Percentiles rank a stretch among this genome's conserved stretches.
Conservation (phyloP, 2,113 vertebrate genomes). For the Pipa parva region DNA sequence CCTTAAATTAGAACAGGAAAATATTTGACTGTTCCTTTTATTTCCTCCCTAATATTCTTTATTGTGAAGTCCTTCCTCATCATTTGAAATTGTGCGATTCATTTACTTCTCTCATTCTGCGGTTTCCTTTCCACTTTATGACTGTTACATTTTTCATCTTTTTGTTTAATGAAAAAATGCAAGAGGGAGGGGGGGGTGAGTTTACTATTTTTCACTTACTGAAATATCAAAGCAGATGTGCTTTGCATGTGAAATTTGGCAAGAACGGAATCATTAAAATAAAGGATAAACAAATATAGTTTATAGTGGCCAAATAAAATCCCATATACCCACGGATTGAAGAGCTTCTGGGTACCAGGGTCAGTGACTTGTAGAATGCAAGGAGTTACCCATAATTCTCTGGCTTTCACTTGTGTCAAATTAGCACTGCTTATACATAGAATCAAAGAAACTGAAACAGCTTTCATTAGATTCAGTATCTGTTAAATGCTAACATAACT, state of each 20-base stretch:
- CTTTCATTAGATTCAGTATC: no score
- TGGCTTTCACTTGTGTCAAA: constrained; percentile 14
- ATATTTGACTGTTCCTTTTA: constrained; percentile 31
- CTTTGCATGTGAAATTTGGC: constrained; percentile 18
- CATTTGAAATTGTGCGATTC: constrained; percentile 25
- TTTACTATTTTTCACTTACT: constrained; percentile 7
- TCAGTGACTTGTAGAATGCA: not conserved
- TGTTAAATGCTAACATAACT: no score
- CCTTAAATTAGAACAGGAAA: constrained; percentile 23
- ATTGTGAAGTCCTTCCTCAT: constrained; percentile 4
- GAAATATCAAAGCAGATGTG: constrained; percentile 37
- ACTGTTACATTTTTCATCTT: not conserved
- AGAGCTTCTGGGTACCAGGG: not conserved
- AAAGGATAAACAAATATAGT: constrained; percentile 21
- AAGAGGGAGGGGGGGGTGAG: not conserved
- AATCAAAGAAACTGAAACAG: not conserved
- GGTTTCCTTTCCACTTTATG: constrained; percentile 33
- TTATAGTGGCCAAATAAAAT: not conserved
- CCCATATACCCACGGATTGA: not conserved
- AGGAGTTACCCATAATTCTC: not conserved
- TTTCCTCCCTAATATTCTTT: constrained; percentile 36
- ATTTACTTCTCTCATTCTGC: constrained; percentile 29
- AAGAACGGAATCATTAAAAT: not conserved
- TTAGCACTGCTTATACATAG: constrained; percentile 16
- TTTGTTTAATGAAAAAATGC: constrained; percentile 26